Conservation (phyloP, 2,888 invertebrate genomes). For the Lydus trimaculatus region DNA sequence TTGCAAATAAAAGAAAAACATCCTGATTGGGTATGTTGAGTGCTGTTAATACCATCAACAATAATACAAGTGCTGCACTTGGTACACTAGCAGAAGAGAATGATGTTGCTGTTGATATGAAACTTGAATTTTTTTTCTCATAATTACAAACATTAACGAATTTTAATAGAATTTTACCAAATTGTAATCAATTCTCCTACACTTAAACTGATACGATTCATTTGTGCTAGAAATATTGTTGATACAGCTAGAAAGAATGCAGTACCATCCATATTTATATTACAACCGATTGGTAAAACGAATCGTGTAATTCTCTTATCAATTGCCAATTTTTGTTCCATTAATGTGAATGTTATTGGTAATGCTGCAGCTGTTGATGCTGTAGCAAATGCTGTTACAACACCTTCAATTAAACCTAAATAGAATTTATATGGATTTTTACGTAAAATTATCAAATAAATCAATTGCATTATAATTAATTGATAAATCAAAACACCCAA, state of each 20-base stretch:
- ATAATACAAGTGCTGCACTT: constrained; percentile 82
- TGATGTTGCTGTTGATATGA: constrained; percentile 87
- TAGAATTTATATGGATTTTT: constrained; percentile 90
- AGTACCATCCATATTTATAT: constrained; percentile 93
- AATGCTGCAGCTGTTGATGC: constrained; percentile 92
- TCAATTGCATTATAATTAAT: constrained; percentile 81
- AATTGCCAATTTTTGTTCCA: constrained; percentile 80
- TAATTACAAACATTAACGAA: constrained; percentile 21
- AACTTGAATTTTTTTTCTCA: constrained; percentile 59
- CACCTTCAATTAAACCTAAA: constrained; percentile 68
- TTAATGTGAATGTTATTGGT: constrained; percentile 72
- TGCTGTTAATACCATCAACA: constrained; percentile 81
- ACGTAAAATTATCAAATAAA: constrained; percentile 80
- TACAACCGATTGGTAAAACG: constrained; percentile 89
- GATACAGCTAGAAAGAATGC: constrained; percentile 89
- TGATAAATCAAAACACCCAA: constrained; percentile 86
- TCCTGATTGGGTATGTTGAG: constrained; percentile 84
- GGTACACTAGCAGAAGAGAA: constrained; percentile 89
- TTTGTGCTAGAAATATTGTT: constrained; percentile 85
- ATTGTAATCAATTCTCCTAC: constrained; percentile 88
- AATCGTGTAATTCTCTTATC: constrained; percentile 86
- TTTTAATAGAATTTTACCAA: constrained; percentile 66
- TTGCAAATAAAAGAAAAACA: constrained; percentile 82
- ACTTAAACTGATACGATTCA: constrained; percentile 82
- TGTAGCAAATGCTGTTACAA: constrained; percentile 88